Evolutionary conservation across 1,140 invertebrate species (phyloP).

Genomic region (Zaprionus africanus): DNA sequence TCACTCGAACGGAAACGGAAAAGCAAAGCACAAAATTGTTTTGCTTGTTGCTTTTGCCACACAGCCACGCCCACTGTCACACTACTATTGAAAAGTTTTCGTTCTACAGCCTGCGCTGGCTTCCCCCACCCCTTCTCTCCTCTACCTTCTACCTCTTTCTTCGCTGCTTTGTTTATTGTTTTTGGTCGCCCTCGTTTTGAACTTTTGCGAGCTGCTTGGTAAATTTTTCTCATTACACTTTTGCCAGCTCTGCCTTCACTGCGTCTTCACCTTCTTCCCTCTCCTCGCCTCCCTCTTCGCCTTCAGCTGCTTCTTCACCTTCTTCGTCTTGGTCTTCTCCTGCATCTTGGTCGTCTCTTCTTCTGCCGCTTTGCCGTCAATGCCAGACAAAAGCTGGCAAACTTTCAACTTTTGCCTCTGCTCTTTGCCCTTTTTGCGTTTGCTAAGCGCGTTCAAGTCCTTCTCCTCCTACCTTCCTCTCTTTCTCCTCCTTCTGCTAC

Average conservation of each 20-base stretch:
- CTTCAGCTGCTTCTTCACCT: neutral
- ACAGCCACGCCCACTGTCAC: slow-evolving; percentile 57
- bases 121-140: neutral
- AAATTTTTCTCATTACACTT: slow-evolving; percentile 79
- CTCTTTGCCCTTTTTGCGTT: slow-evolving; percentile 38
- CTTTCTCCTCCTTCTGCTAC: neutral
- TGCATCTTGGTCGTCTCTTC: neutral
- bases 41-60: slow-evolving; percentile 30
- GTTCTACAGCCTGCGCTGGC: neutral
- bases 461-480: neutral
- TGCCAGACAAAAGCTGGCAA: slow-evolving; percentile 44
- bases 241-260: slow-evolving; percentile 18
- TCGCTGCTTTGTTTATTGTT: slow-evolving; percentile 55
- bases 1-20: slow-evolving; percentile 41
- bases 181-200: slow-evolving; percentile 36
- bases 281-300: neutral
- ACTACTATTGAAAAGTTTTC: slow-evolving; percentile 63
- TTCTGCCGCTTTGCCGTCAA: slow-evolving; percentile 14
- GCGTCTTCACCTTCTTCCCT: slow-evolving; percentile 20
- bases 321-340: neutral
- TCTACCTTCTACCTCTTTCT: neutral
- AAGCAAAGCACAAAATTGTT: slow-evolving; percentile 61
- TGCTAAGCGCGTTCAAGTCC: slow-evolving; percentile 1
- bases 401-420: slow-evolving; percentile 43
- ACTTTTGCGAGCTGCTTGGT: slow-evolving; percentile 43